Conservation (phyloP, 2,113 vertebrate species). For the Ptilorrhoa leucosticta region DNA sequence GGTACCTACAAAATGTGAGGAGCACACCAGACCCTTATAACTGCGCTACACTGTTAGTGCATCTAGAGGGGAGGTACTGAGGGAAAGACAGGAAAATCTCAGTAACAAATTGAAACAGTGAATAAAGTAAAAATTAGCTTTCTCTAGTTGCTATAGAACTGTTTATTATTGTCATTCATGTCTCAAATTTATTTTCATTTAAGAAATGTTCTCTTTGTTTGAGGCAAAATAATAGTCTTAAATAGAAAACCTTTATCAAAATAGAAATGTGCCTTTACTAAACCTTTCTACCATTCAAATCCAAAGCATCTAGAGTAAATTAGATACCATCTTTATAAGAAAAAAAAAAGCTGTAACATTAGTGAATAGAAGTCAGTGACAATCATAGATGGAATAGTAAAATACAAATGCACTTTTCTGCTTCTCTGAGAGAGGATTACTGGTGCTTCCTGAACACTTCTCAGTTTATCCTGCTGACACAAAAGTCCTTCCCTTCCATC, state of each 20-base stretch:
- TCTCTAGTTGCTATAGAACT: background rate
- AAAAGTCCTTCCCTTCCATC: conserved; percentile 39
- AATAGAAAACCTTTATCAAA: background rate
- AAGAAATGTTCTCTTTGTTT: background rate
- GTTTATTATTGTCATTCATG: background rate
- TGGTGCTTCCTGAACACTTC: conserved; percentile 16
- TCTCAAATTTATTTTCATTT: background rate
- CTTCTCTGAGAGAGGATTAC: background rate
- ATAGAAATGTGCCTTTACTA: background rate
- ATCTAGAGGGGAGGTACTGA: background rate
- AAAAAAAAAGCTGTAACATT: background rate
- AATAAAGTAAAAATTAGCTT: background rate
- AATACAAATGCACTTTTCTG: conserved; percentile 38
- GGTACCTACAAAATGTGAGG: background rate
- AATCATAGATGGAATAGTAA: background rate
- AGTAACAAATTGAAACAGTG: background rate
- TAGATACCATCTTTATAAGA: background rate
- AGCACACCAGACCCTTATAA: background rate
- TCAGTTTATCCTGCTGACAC: conserved; percentile 52
- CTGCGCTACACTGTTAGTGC: fast-evolving
- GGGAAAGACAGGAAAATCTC: background rate
- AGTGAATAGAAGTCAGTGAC: background rate
- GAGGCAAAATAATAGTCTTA: background rate
- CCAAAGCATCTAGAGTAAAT: background rate
- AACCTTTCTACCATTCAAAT: background rate